These are phyloP conservation scores for Astropecten irregularis DNA, from an alignment of 53 echinoderm and acorn worm species.

Conservation along the genomic window DNA sequence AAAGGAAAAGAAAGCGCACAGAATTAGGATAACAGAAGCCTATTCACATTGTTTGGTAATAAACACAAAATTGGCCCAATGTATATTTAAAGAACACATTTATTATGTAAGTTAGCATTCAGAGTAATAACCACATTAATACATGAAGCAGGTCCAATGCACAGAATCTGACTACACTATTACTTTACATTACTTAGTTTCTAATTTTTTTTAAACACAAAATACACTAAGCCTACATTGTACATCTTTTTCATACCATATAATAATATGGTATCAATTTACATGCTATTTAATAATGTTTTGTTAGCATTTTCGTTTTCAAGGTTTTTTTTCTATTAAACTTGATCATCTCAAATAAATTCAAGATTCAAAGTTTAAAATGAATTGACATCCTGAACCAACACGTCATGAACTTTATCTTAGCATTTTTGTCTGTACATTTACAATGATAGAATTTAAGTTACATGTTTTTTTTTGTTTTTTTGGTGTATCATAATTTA, in stretches of 20 bases:
- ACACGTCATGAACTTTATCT: too few relatives aligned
- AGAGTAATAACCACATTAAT: slow-evolving; percentile 7
- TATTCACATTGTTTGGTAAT: neutral
- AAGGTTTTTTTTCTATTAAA: too few relatives aligned
- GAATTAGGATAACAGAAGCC: too few relatives aligned
- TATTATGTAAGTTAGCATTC: slow-evolving; percentile 18
- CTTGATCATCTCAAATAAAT: too few relatives aligned
- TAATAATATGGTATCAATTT: neutral
- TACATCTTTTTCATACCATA: neutral
- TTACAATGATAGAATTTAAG: slow-evolving; percentile 1
- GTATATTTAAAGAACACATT: slow-evolving; percentile 46
- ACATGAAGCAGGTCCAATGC: slow-evolving; percentile 27
- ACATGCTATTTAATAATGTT: too few relatives aligned
- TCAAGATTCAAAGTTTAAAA: too few relatives aligned
- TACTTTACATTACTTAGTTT: too few relatives aligned
- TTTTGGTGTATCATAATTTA: neutral
- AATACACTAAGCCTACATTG: neutral
- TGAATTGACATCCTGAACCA: too few relatives aligned
- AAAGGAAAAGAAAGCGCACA: too few relatives aligned
- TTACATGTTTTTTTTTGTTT: too few relatives aligned
- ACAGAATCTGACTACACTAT: neutral
- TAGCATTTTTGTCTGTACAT: neutral
- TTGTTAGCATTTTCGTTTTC: neutral
- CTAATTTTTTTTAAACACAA: slow-evolving; percentile 32
- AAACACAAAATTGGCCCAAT: neutral